Evolutionary conservation across 2,888 invertebrate species (phyloP), one percentile per base, ranked within the genome.

Genomic region (Herminia tarsipennalis): DNA sequence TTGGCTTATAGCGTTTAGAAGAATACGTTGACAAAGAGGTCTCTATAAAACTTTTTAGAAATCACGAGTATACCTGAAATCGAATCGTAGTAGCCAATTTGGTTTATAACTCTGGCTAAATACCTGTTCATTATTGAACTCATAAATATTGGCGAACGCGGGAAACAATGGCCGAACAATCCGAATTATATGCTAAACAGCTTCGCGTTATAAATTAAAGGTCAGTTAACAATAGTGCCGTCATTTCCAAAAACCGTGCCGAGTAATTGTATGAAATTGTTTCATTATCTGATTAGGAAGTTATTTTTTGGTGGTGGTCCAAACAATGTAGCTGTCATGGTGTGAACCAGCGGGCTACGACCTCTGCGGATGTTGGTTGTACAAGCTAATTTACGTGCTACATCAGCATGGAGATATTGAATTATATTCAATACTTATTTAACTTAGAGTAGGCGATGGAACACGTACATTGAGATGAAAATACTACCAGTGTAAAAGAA

Each of bases 251-350:
- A 67, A 75, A 68, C 51, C 66, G 59, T 55, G 56, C 30, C 25
- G 43, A 40, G 42, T 51, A 50, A 54, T 62, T 66, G 54, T 58
- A 48, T 59, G 46, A 63, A 55, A 51, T 49, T 50, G 46, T 66
- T 63, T 28, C 41, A 71, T 79, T 81, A 85, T 87, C 82, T 72
- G 83, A 86, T 85, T 83, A 84, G 88, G 88, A 88, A 86, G 86
- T 78, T 54, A 78, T 84, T 77, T 81, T 78, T 80, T 67, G 66
- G 56, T 60, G 56, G 43, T 43, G 38, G 10, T 33, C 22, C 21
- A 66, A 75, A 82, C 77, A 80, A 81, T 74, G 70, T 56, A 38
- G 44, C 39, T 67, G 67, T 52, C 57, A 71, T 67, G 66, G 65
- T 63, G 69, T 71, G 71, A 73, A 66, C 64, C 42, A 33, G 42